Evolutionary conservation across 2,113 vertebrate genomes (phyloP).

Genomic region (Stegastes partitus): DNA sequence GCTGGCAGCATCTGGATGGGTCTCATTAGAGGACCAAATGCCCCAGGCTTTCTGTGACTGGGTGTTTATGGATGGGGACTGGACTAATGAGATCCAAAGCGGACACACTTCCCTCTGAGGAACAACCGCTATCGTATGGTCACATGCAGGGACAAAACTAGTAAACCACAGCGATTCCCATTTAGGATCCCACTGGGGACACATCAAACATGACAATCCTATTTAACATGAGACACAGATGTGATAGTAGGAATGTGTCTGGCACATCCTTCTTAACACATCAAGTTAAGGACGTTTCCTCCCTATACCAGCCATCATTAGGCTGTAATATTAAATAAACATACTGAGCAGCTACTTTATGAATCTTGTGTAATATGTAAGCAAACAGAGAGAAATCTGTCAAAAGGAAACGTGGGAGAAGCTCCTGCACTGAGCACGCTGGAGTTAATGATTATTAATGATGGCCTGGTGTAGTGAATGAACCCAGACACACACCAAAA

Average conservation of each 20-base stretch:
- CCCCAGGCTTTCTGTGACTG: slow-evolving; percentile 55
- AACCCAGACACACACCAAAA: slow-evolving; percentile 37
- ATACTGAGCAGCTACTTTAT: neutral
- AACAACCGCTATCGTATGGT: slow-evolving; percentile 20
- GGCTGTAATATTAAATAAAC: slow-evolving; percentile 6
- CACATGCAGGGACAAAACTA: slow-evolving; percentile 43
- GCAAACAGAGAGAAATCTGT: slow-evolving; percentile 20
- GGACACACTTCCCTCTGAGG: slow-evolving; percentile 48
- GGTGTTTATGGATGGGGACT: slow-evolving; percentile 66
- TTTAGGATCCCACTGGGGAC: slow-evolving; percentile 23
- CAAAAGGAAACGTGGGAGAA: slow-evolving; percentile 34
- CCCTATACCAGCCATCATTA: neutral
- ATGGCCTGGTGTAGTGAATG: slow-evolving; percentile 26
- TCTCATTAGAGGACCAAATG: slow-evolving; percentile 71
- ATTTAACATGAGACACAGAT: slow-evolving; percentile 35
- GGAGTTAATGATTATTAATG: slow-evolving; percentile 57
- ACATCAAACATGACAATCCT: slow-evolving; percentile 28
- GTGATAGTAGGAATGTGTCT: slow-evolving; percentile 11
- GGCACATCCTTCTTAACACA: slow-evolving; percentile 1
- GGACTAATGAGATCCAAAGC: slow-evolving; percentile 72
- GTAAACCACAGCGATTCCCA: slow-evolving; percentile 28
- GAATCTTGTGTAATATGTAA: slow-evolving; percentile 14
- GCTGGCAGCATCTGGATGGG: slow-evolving; percentile 70
- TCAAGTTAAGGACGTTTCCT: neutral
- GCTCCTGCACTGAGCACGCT: slow-evolving; percentile 8